Evolutionary conservation across 2,888 invertebrate species (phyloP).

Genomic region (Andrena trimmerana): DNA sequence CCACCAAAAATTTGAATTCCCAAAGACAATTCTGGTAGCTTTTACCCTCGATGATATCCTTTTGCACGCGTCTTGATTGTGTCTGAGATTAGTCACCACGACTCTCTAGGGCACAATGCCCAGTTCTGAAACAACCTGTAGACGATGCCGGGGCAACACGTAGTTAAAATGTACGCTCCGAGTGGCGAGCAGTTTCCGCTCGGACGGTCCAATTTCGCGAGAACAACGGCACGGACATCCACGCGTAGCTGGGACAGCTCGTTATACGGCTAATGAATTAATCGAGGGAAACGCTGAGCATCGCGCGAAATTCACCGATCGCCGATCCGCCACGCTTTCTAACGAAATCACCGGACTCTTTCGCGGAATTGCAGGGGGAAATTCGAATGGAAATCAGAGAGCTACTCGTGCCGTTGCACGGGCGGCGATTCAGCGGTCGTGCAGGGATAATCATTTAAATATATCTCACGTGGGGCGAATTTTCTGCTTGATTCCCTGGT

Average conservation of each 20-base stretch:
- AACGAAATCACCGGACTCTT: constrained; percentile 8
- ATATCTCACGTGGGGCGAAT: constrained; percentile 10
- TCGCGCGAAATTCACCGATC: constrained; percentile 10
- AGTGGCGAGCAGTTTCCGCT: constrained; percentile 37
- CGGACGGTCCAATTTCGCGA: constrained; percentile 24
- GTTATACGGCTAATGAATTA: constrained; percentile 49
- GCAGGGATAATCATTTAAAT: constrained; percentile 29
- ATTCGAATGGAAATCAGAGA: neutral
- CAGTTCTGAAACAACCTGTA: neutral
- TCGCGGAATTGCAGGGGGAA: neutral
- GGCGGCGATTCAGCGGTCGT: neutral
- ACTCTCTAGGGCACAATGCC: too few relatives aligned
- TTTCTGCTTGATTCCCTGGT: constrained; percentile 19
- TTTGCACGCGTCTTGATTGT: too few relatives aligned
- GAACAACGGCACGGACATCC: constrained; percentile 39
- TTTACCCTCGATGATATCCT: too few relatives aligned
- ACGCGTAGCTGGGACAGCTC: constrained; percentile 17
- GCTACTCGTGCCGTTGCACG: neutral
- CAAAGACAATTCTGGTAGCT: too few relatives aligned
- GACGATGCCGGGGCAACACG: constrained; percentile 11
- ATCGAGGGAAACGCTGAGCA: constrained; percentile 15
- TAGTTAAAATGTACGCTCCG: constrained; percentile 35
- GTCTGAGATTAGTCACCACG: too few relatives aligned
- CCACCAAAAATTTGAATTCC: too few relatives aligned
- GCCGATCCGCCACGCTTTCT: neutral